phyloP scores from a whole-genome alignment of 2,113 vertebrate species.

The Micronisus gabar region DNA sequence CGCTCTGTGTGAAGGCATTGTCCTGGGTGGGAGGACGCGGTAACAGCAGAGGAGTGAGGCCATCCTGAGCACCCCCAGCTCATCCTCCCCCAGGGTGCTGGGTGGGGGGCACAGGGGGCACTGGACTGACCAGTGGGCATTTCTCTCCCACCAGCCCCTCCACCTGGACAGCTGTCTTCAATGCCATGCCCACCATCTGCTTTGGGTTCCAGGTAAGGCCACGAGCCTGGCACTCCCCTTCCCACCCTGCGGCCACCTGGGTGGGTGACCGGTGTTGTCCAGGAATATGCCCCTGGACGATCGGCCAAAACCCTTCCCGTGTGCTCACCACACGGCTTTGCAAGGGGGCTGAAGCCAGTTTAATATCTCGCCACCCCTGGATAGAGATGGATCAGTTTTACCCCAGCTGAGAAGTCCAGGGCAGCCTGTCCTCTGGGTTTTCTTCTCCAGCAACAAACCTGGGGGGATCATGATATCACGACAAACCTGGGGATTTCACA shows the following conservation, averaged over 20 bases:
- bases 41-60: neutral
- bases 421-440: neutral
- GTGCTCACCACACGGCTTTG: rapidly evolving
- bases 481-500: rapidly evolving
- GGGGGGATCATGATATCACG: rapidly evolving
- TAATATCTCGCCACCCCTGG: neutral
- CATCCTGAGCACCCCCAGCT: neutral
- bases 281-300: neutral
- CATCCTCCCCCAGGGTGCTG: neutral
- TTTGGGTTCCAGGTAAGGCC: constrained; percentile 90
- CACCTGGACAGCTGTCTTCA: constrained; percentile 90
- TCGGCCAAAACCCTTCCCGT: neutral
- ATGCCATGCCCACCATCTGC: constrained; percentile 93
- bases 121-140: neutral
- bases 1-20: rapidly evolving
- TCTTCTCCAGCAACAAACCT: neutral
- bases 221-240: rapidly evolving
- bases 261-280: neutral
- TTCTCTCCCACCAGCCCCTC: constrained; percentile 78
- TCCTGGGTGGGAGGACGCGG: neutral
- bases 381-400: neutral
- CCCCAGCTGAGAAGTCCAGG: neutral
- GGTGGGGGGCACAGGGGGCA: rapidly evolving
- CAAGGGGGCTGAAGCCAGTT: neutral
- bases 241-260: neutral